These are phyloP conservation scores for Acanthopleura granulata DNA, from an alignment of 2,888 invertebrate genomes.

Conservation along the genomic window DNA sequence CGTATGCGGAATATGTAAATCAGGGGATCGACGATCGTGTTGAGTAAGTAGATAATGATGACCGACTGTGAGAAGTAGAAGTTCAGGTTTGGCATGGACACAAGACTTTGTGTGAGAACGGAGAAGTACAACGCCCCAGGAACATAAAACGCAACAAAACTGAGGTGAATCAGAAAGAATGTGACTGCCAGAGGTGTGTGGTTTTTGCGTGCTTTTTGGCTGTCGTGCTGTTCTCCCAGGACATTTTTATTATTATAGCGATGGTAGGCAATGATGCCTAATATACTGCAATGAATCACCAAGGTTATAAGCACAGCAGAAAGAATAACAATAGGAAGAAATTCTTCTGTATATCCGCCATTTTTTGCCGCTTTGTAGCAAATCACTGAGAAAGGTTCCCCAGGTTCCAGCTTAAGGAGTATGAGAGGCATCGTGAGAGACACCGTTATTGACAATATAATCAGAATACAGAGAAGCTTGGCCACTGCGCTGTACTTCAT, in stretches of 20 bases:
- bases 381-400: background rate
- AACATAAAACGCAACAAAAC: background rate
- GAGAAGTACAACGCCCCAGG: constrained; percentile 11
- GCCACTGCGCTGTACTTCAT: background rate
- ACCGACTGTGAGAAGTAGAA: background rate
- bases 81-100: background rate
- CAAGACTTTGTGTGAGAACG: background rate
- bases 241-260: background rate
- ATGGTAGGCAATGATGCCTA: background rate
- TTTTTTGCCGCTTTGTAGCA: background rate
- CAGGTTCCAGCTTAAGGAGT: background rate
- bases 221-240: background rate
- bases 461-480: background rate
- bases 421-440: background rate
- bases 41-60: background rate
- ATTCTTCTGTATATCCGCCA: background rate
- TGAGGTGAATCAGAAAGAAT: background rate
- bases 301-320: background rate
- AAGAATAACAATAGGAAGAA: background rate
- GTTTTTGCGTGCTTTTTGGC: background rate
- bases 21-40: background rate
- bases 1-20: constrained; percentile 3
- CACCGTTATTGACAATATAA: background rate
- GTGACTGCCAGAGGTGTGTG: background rate
- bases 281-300: background rate